Conservation (phyloP, 2,888 invertebrate species). For the Drosophila acutilabella region DNA sequence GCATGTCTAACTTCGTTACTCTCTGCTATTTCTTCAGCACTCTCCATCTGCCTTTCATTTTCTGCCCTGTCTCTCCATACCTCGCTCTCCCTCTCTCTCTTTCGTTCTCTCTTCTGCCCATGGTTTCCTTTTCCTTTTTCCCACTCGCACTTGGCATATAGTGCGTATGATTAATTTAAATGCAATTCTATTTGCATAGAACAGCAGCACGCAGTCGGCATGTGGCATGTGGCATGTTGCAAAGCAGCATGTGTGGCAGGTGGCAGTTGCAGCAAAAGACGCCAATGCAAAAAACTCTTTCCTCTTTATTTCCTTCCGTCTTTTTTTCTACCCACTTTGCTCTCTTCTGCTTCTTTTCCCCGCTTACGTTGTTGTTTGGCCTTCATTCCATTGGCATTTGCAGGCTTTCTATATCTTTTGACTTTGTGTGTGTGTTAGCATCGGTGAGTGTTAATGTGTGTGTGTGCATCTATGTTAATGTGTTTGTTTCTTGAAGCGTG, state of each 20-base stretch:
- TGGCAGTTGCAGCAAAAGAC: constrained; percentile 20
- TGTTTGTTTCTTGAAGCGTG: constrained; percentile 66
- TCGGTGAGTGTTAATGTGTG: constrained; percentile 43
- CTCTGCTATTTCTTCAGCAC: neutral
- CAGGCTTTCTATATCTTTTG: constrained; percentile 7
- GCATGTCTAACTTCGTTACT: neutral
- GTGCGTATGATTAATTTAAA: constrained; percentile 80
- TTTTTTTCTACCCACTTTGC: neutral
- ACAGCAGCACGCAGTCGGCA: constrained; percentile 11
- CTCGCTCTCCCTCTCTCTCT: neutral
- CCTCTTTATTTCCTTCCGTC: neutral
- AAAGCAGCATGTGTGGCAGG: constrained; percentile 10
- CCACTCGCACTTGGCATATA: constrained; percentile 39
- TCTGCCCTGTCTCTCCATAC: no score
- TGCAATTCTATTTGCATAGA: constrained; percentile 74
- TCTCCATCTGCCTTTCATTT: neutral
- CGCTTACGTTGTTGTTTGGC: constrained; percentile 6
- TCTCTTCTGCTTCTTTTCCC: neutral
- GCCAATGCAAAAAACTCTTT: constrained; percentile 5
- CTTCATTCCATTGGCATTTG: constrained; percentile 39
- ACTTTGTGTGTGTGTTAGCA: constrained; percentile 26
- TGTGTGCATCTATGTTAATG: constrained; percentile 56
- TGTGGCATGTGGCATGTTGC: constrained; percentile 9
- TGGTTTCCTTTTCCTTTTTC: neutral
- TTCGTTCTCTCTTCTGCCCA: neutral